phyloP scores from a whole-genome alignment of 2,113 vertebrate genomes.

The Zosterops hypoxanthus region DNA sequence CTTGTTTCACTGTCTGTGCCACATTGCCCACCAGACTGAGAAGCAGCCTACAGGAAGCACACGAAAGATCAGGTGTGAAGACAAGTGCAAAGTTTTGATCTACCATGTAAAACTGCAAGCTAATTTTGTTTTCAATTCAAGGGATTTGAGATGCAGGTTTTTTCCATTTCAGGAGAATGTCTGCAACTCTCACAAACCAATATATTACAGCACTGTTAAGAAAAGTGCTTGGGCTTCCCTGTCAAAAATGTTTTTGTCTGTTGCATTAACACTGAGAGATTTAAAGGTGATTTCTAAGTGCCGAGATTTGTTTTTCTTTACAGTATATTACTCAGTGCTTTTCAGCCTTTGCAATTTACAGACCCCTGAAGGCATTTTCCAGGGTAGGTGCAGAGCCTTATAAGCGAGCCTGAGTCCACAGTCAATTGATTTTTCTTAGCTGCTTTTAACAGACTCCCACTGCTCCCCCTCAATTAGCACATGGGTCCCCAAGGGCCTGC shows the following conservation, averaged over 20 bases:
- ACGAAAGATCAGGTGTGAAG: background rate
- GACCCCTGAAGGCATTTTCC: background rate
- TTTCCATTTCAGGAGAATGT: background rate
- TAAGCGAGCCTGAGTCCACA: background rate
- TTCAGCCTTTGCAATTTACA: background rate
- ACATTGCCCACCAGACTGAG: background rate
- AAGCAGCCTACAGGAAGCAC: background rate
- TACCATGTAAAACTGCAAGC: background rate
- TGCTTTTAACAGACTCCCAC: background rate
- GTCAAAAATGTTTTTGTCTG: slow-evolving; percentile 8
- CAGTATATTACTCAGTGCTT: background rate
- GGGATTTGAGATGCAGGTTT: background rate
- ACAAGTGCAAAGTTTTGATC: background rate
- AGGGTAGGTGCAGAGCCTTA: background rate
- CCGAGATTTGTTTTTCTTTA: slow-evolving; percentile 23
- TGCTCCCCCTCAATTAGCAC: background rate
- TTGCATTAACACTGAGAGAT: slow-evolving; percentile 9
- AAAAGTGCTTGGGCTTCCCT: background rate
- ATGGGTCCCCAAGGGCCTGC: background rate
- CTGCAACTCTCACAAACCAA: background rate
- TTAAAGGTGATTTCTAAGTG: background rate
- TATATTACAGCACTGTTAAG: background rate
- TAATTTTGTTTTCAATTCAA: background rate
- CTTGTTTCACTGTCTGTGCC: background rate
- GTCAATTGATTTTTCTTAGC: background rate